Conservation (phyloP, 1,140 invertebrate genomes). For the Eufriesea mexicana region DNA sequence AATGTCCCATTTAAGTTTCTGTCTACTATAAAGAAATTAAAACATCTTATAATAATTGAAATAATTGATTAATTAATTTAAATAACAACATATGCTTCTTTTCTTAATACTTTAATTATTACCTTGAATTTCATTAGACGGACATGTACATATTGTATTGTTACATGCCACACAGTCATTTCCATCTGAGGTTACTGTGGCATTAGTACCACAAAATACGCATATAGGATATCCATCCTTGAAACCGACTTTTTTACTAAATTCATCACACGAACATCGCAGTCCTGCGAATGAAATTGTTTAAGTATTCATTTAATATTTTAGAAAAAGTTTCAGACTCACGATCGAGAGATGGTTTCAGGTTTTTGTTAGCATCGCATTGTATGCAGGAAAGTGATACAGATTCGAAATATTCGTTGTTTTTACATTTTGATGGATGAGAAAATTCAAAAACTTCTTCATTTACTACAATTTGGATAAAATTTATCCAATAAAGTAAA, state of each 20-base stretch:
- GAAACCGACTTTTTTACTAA: conserved; percentile 70
- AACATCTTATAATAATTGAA: background rate
- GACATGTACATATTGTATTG: conserved; percentile 72
- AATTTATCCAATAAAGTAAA: conserved; percentile 7
- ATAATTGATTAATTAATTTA: background rate
- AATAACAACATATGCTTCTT: conserved; percentile 20
- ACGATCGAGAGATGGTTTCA: conserved; percentile 73
- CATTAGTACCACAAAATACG: conserved; percentile 67
- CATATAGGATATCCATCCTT: conserved; percentile 71
- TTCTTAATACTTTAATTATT: conserved; percentile 43
- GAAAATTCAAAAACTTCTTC: conserved; percentile 30
- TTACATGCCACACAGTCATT: conserved; percentile 76
- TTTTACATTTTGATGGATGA: conserved; percentile 67
- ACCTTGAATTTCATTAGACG: conserved; percentile 76
- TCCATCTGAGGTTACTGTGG: conserved; percentile 73
- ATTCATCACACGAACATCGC: conserved; percentile 71
- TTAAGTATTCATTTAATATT: conserved; percentile 23
- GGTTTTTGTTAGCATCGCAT: conserved; percentile 72
- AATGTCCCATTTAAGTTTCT: conserved; percentile 77
- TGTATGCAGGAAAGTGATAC: conserved; percentile 68
- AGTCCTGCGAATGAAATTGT: conserved; percentile 63
- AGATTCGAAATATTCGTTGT: conserved; percentile 74
- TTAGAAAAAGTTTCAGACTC: conserved; percentile 53
- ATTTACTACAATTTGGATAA: background rate
- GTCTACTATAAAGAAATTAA: conserved; percentile 77